Conservation (phyloP, 1,140 invertebrate species). For the Nephila pilipes region DNA sequence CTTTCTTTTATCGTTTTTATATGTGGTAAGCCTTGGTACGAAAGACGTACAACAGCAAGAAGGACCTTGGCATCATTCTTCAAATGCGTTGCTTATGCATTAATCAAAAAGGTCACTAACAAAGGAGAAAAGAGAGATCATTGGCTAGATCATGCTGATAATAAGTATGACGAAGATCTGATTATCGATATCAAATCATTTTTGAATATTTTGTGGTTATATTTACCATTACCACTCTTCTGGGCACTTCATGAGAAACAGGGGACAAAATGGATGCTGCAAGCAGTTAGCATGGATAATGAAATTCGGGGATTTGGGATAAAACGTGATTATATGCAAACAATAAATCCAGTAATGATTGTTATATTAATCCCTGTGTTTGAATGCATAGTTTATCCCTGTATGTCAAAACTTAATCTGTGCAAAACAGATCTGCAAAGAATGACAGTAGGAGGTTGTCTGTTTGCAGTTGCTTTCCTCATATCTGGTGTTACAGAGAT, state of each 20-base stretch:
- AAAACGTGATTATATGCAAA: constrained; percentile 95
- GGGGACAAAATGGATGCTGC: constrained; percentile 95
- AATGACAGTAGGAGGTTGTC: constrained; percentile 90
- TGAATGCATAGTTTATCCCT: constrained; percentile 87
- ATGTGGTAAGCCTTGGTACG: constrained; percentile 88
- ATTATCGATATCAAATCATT: constrained; percentile 89
- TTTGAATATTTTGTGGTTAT: constrained; percentile 88
- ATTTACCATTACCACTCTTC: constrained; percentile 92
- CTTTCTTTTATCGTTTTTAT: constrained; percentile 86
- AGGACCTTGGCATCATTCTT: constrained; percentile 90
- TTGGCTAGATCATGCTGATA: constrained; percentile 90
- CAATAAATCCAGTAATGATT: constrained; percentile 91
- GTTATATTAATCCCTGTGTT: constrained; percentile 93
- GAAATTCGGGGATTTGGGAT: constrained; percentile 84
- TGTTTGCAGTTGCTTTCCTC: constrained; percentile 91
- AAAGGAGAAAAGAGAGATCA: constrained; percentile 84
- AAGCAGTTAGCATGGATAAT: constrained; percentile 95
- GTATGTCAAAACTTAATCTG: constrained; percentile 81
- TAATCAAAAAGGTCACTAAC: constrained; percentile 58
- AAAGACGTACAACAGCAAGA: constrained; percentile 87
- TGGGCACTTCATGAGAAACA: constrained; percentile 96
- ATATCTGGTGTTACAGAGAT: constrained; percentile 94
- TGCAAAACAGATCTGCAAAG: constrained; percentile 88
- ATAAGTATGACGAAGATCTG: constrained; percentile 85
- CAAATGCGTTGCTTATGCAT: constrained; percentile 85